Evolutionary conservation across 2,113 vertebrate species (phyloP).

Genomic region (Gopherus flavomarginatus): DNA sequence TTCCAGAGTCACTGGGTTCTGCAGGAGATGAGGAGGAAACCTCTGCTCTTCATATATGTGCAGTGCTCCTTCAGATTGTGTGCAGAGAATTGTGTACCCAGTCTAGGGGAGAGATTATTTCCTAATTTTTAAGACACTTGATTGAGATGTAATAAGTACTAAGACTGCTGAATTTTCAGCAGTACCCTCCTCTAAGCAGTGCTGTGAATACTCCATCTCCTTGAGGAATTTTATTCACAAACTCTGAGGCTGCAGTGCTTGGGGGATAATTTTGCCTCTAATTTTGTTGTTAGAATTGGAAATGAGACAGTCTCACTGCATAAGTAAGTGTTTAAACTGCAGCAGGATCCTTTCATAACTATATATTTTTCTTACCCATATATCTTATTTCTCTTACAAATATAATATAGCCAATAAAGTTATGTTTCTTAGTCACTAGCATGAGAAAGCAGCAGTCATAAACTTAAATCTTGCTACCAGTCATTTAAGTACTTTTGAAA

Average conservation of each 20-base stretch:
- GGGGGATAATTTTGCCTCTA: neutral
- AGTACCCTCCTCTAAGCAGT: neutral
- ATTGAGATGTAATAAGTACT: neutral
- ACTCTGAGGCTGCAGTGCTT: neutral
- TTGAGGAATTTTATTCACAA: conserved; percentile 2
- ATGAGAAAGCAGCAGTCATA: neutral
- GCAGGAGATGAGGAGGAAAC: neutral
- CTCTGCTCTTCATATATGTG: neutral
- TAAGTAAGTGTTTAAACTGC: neutral
- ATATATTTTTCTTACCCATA: neutral
- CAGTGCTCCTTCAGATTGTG: neutral
- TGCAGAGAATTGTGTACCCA: neutral
- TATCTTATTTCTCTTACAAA: neutral
- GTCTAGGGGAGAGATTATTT: neutral
- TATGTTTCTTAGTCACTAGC: neutral
- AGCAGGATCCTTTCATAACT: neutral
- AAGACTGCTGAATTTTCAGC: neutral
- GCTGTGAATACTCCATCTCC: neutral
- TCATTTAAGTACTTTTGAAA: neutral
- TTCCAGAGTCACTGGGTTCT: neutral
- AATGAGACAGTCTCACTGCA: neutral
- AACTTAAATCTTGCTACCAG: neutral
- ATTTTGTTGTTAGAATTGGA: neutral
- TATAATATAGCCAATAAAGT: neutral
- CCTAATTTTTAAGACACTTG: neutral